Conservation (phyloP, 1,140 invertebrate species). For the Platorchestia sp. region DNA sequence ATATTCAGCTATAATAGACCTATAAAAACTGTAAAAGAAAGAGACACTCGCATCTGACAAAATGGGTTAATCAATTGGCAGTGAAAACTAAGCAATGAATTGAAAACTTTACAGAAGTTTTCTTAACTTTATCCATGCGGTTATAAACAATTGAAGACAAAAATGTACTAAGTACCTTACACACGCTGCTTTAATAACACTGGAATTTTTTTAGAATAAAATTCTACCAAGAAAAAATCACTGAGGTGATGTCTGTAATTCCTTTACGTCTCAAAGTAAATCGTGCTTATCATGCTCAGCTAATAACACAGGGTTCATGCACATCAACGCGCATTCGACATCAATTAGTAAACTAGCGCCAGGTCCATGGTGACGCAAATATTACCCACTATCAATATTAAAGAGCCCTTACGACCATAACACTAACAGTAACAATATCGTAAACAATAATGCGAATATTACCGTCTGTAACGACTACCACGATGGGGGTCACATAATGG, state of each 20-base stretch:
- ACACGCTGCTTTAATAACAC: background rate
- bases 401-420: slow-evolving; percentile 54
- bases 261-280: background rate
- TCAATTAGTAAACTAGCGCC: slow-evolving; percentile 14
- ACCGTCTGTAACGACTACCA: slow-evolving; percentile 34
- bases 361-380: slow-evolving; percentile 11
- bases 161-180: background rate
- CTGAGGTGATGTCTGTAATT: background rate
- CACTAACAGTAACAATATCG: slow-evolving; percentile 52
- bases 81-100: background rate
- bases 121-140: background rate
- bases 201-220: background rate
- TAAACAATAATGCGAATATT: slow-evolving; percentile 56
- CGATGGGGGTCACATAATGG: slow-evolving; percentile 25
- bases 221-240: background rate
- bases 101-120: background rate
- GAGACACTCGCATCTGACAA: background rate
- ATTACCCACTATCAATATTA: slow-evolving; percentile 53
- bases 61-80: background rate
- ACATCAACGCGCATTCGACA: background rate
- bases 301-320: background rate
- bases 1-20: background rate
- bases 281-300: background rate
- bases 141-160: background rate
- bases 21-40: background rate